Evolutionary conservation across 2,888 invertebrate species (phyloP).

Genomic region (Lasioglossum vierecki): DNA sequence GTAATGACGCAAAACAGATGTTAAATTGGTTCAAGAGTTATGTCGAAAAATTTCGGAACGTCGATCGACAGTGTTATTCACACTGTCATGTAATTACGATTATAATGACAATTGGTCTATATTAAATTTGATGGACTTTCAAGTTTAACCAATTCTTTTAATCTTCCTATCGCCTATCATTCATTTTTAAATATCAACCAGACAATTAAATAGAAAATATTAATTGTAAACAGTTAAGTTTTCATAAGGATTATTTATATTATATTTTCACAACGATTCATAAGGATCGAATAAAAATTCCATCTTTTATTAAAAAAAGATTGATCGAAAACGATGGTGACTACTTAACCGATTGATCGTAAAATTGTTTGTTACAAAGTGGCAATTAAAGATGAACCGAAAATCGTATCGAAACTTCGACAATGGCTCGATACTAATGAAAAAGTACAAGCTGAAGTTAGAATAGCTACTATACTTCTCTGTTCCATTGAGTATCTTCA

Average conservation of each 20-base stretch:
- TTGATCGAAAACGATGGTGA: too few species aligned
- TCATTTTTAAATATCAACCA: too few species aligned
- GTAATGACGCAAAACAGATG: background rate
- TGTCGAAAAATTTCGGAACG: background rate
- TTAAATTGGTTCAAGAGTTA: background rate
- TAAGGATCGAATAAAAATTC: too few species aligned
- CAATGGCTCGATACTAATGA: background rate
- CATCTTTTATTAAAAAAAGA: too few species aligned
- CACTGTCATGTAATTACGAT: background rate
- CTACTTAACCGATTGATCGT: too few species aligned
- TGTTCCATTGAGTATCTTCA: background rate
- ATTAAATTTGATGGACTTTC: too few species aligned
- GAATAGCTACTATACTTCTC: background rate
- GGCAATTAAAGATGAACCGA: background rate
- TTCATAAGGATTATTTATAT: too few species aligned
- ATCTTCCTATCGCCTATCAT: too few species aligned
- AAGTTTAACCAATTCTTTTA: too few species aligned
- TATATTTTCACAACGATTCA: too few species aligned
- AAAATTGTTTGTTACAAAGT: background rate
- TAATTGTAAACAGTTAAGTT: too few species aligned
- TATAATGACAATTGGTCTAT: background rate
- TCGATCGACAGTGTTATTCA: background rate
- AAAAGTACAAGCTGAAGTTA: background rate
- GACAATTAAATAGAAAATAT: too few species aligned
- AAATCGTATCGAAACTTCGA: background rate